Conservation (phyloP, 2,888 invertebrate genomes). For the Tortricodes alternella region DNA sequence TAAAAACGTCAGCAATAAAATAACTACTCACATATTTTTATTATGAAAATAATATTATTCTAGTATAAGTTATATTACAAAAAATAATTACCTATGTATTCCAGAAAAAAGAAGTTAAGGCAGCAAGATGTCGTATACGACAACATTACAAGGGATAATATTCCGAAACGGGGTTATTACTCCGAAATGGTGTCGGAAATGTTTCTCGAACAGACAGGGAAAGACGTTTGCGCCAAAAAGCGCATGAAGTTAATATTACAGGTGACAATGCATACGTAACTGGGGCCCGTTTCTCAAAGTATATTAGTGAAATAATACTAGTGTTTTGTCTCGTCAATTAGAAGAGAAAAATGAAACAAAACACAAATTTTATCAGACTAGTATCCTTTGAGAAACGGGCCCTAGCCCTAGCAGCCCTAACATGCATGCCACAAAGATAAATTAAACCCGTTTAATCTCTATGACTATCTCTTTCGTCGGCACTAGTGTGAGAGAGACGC, state of each 20-base stretch:
- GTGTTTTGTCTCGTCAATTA: not conserved
- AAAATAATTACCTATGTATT: too few relatives aligned
- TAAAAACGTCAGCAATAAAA: too few relatives aligned
- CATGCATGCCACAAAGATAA: too few relatives aligned
- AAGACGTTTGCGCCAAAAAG: conserved; percentile 65
- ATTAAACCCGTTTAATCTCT: too few relatives aligned
- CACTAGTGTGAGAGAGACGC: too few relatives aligned
- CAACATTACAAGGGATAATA: conserved; percentile 56
- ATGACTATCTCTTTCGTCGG: too few relatives aligned
- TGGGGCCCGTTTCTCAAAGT: too few relatives aligned
- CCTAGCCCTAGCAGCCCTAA: too few relatives aligned
- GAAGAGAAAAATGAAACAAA: not conserved
- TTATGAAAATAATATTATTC: not conserved
- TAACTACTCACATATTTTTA: too few relatives aligned
- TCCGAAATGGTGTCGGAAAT: conserved; percentile 83
- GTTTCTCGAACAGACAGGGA: conserved; percentile 61
- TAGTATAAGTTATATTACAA: conserved; percentile 30
- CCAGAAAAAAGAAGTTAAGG: conserved; percentile 65
- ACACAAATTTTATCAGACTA: too few relatives aligned
- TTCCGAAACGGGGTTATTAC: conserved; percentile 83
- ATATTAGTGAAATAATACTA: too few relatives aligned
- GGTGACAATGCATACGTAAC: conserved; percentile 42
- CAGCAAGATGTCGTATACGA: conserved; percentile 70
- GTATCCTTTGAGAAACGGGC: too few relatives aligned
- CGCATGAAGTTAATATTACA: conserved; percentile 68